phyloP scores from a whole-genome alignment of 2,888 invertebrate species.

The Papilio demoleus region DNA sequence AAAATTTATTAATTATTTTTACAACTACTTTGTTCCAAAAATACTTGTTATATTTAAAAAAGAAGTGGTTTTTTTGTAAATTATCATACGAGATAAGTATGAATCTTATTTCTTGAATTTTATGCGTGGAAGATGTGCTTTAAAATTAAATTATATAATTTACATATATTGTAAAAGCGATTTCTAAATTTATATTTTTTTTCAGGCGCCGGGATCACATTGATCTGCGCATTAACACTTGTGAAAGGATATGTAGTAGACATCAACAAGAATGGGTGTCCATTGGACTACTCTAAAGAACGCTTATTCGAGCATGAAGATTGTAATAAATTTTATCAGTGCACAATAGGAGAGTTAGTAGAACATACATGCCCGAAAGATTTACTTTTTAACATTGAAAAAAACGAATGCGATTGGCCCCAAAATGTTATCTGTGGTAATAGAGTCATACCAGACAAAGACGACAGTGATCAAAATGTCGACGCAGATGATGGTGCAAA shows the following conservation, averaged over 20 bases:
- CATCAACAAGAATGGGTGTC: slow-evolving; percentile 49
- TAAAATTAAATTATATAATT: neutral
- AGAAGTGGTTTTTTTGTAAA: too few species aligned
- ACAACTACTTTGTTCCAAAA: too few species aligned
- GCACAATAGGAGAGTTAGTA: slow-evolving; percentile 51
- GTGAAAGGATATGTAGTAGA: slow-evolving; percentile 51
- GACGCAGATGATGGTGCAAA: too few species aligned
- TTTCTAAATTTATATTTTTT: neutral
- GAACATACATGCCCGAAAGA: slow-evolving; percentile 47
- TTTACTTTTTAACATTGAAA: slow-evolving; percentile 43
- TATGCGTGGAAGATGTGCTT: too few species aligned
- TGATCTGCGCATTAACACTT: slow-evolving; percentile 62
- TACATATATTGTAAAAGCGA: neutral
- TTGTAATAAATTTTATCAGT: slow-evolving; percentile 56
- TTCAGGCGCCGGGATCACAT: slow-evolving; percentile 56
- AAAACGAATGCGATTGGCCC: slow-evolving; percentile 49
- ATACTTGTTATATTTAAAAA: too few species aligned
- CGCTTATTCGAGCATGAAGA: slow-evolving; percentile 52
- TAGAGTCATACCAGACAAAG: slow-evolving; percentile 41
- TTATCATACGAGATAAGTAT: too few species aligned
- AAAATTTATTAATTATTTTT: too few species aligned
- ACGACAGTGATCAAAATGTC: slow-evolving; percentile 33
- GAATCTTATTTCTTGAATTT: too few species aligned
- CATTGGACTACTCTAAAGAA: slow-evolving; percentile 47
- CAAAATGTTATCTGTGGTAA: slow-evolving; percentile 49